phyloP scores from a whole-genome alignment of 2,113 vertebrate genomes.

The Cricetomys ansorgei region DNA sequence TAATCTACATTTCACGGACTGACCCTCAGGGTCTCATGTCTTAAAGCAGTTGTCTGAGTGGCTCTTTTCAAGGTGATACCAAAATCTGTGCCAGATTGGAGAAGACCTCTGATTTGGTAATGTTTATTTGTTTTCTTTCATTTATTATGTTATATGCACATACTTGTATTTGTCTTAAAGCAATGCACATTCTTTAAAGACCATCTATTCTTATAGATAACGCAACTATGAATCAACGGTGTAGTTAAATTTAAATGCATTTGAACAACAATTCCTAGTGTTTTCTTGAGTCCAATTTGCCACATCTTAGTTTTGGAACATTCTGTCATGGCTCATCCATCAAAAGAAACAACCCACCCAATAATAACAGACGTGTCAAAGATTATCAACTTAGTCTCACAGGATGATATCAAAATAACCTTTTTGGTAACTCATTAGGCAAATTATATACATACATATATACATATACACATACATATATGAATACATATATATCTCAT shows the following conservation, averaged over 20 bases:
- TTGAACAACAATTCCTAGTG: background rate
- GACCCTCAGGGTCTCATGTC: background rate
- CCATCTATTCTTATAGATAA: background rate
- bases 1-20: background rate
- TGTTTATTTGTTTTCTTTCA: background rate
- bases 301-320: slow-evolving; percentile 11
- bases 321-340: background rate
- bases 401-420: background rate
- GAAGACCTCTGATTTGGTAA: background rate
- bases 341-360: background rate
- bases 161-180: slow-evolving; percentile 8
- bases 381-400: background rate
- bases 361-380: background rate
- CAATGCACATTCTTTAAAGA: background rate
- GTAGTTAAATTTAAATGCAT: background rate
- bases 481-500: too few species aligned
- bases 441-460: too few species aligned
- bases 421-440: background rate
- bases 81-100: background rate
- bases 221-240: background rate
- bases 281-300: background rate
- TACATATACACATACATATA: too few species aligned
- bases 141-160: background rate
- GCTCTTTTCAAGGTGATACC: background rate
- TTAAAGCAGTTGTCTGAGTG: background rate